Percentiles rank a stretch among this genome's conserved stretches.
These are phyloP conservation scores for Hucho hucho DNA, from an alignment of 2,113 vertebrate species.

Conservation along the genomic window DNA sequence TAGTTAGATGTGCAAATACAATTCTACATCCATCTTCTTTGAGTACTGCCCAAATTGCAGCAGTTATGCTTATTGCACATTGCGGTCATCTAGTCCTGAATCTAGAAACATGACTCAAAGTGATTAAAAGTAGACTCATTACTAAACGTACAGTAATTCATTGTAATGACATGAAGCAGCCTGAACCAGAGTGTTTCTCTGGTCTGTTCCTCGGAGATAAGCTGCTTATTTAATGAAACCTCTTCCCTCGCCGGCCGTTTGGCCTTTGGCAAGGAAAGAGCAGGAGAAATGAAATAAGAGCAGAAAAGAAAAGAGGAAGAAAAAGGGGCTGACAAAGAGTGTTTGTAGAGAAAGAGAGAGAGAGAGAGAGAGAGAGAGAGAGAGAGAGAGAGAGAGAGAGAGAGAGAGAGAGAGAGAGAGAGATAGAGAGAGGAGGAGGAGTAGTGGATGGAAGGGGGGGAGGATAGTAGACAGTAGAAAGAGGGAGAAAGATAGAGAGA, in stretches of 20 bases:
- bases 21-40: background rate
- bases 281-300: constrained; percentile 42
- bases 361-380: background rate
- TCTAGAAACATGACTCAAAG: constrained; percentile 40
- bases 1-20: background rate
- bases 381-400: background rate
- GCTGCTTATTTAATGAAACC: constrained; percentile 64
- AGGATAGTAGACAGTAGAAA: constrained; percentile 6
- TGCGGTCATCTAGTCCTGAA: constrained; percentile 11
- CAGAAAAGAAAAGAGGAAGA: constrained; percentile 19
- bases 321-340: constrained; percentile 7
- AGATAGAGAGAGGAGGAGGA: background rate
- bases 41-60: background rate
- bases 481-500: background rate
- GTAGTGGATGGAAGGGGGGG: background rate
- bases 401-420: background rate
- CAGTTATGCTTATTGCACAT: background rate
- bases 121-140: constrained; percentile 59
- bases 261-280: constrained; percentile 41
- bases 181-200: constrained; percentile 18
- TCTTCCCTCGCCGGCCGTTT: constrained; percentile 46
- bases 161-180: constrained; percentile 40
- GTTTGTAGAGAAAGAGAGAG: constrained; percentile 3
- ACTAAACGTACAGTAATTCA: constrained; percentile 52
- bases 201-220: constrained; percentile 47